Evolutionary conservation across 2,888 invertebrate species (phyloP).

Genomic region (Corythucha ciliata): DNA sequence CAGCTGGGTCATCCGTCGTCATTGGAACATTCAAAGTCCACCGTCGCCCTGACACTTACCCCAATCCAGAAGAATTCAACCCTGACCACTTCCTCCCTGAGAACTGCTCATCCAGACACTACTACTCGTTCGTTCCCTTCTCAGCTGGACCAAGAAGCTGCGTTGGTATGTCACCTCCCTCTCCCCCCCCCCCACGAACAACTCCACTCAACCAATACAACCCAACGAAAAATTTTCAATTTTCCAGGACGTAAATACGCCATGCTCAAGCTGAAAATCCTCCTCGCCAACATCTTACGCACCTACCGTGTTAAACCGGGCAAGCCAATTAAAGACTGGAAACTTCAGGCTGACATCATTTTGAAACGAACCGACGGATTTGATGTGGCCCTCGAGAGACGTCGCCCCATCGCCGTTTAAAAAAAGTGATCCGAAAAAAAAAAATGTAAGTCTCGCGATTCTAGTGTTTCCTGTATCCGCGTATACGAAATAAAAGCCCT

Average conservation of each 20-base stretch:
- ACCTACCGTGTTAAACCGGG: constrained; percentile 62
- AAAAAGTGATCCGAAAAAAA: neutral
- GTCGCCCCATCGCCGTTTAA: constrained; percentile 38
- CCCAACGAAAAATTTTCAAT: neutral
- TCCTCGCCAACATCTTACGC: constrained; percentile 64
- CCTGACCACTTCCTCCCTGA: constrained; percentile 74
- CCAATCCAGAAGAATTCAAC: constrained; percentile 61
- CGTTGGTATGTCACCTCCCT: constrained; percentile 49
- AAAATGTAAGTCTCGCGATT: too few species aligned
- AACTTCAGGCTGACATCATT: constrained; percentile 68
- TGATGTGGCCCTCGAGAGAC: constrained; percentile 58
- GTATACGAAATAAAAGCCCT: too few species aligned
- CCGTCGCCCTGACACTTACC: constrained; percentile 55
- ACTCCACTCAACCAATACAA: too few species aligned
- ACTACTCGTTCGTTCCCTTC: constrained; percentile 71
- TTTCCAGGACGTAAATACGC: constrained; percentile 64
- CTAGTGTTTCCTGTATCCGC: too few species aligned
- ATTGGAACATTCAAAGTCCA: constrained; percentile 59
- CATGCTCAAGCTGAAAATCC: constrained; percentile 68
- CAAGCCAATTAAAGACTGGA: constrained; percentile 57
- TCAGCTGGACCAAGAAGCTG: constrained; percentile 73
- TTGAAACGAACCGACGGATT: constrained; percentile 69
- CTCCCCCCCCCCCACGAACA: neutral
- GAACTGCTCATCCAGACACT: constrained; percentile 62
- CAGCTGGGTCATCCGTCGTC: constrained; percentile 60